Evolutionary conservation across 2,888 invertebrate species (phyloP).

Genomic region (Girardia tigrina): DNA sequence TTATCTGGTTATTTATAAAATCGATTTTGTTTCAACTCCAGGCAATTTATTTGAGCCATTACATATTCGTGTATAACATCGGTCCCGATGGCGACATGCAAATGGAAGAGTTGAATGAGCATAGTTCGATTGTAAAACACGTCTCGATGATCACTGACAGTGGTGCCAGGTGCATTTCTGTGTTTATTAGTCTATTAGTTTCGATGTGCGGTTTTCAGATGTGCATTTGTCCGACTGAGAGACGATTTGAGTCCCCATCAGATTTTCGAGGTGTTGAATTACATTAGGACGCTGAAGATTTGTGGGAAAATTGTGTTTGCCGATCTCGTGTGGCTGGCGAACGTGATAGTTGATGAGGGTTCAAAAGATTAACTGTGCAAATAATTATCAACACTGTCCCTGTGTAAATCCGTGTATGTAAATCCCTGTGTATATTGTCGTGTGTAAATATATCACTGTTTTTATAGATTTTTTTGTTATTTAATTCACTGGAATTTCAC

Average conservation of each 20-base stretch:
- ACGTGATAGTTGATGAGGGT: background rate
- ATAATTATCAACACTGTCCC: background rate
- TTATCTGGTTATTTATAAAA: background rate
- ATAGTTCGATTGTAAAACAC: background rate
- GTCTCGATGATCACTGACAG: background rate
- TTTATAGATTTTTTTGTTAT: background rate
- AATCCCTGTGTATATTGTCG: too few relatives aligned
- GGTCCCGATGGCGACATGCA: background rate
- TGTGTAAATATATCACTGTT: too few relatives aligned
- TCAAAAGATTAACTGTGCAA: background rate
- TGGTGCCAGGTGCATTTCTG: background rate
- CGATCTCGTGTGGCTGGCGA: background rate
- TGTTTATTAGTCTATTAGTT: background rate
- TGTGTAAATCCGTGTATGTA: background rate
- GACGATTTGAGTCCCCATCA: background rate
- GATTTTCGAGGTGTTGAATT: background rate
- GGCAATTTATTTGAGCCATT: background rate
- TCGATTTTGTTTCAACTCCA: background rate
- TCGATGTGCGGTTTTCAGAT: background rate
- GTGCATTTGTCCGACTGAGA: background rate
- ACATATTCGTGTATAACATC: background rate
- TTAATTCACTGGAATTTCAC: background rate
- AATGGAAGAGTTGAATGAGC: background rate
- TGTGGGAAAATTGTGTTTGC: background rate
- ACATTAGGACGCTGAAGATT: background rate